phyloP scores from a whole-genome alignment of 2,113 vertebrate genomes.

The Sinocyclocheilus anophthalmus region DNA sequence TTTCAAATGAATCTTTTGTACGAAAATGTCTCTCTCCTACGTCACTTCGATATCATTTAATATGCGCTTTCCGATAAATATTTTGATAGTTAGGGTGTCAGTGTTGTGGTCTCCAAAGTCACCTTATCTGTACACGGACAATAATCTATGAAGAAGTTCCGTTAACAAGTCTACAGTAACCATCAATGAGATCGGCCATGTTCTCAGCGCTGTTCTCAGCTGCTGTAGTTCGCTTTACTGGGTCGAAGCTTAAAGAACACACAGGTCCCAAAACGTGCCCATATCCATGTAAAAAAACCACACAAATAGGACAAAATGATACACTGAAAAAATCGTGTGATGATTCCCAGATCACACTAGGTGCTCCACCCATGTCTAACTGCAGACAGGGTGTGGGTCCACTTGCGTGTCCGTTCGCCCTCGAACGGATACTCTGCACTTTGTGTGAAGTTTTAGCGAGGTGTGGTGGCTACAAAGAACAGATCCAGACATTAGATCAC shows the following conservation, averaged over 20 bases:
- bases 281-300: background rate
- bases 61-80: no score
- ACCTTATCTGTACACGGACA: constrained; percentile 95
- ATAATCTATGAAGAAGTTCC: constrained; percentile 89
- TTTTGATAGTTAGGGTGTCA: no score
- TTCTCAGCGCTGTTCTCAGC: constrained; percentile 98
- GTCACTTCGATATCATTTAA: no score
- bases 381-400: no score
- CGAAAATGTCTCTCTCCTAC: no score
- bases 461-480: constrained; percentile 84
- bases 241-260: no score
- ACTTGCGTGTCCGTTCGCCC: no score
- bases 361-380: constrained; percentile 88
- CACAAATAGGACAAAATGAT: background rate
- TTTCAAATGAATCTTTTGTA: no score
- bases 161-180: constrained; percentile 94
- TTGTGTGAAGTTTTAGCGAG: constrained; percentile 93
- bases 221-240: no score
- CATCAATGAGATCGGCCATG: constrained; percentile 98
- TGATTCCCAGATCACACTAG: no score
- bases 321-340: background rate
- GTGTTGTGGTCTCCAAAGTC: constrained; percentile 44
- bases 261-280: background rate
- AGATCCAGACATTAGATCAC: constrained; percentile 32
- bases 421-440: constrained; percentile 93